Conservation (phyloP, 2,888 invertebrate species). For the Latheticus oryzae region DNA sequence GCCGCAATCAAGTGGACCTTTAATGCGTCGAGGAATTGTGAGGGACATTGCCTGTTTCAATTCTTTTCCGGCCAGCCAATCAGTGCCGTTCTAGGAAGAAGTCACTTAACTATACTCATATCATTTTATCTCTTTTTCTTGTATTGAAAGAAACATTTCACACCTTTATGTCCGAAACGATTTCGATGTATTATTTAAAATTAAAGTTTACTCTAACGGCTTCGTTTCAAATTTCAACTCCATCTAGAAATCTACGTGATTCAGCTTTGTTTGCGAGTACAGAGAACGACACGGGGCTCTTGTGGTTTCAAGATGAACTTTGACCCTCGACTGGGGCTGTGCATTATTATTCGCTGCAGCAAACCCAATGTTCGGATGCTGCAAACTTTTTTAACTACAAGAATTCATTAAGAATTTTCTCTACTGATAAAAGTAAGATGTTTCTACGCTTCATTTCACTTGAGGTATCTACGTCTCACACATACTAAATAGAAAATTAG, state of each 20-base stretch:
- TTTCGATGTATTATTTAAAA: slow-evolving; percentile 6
- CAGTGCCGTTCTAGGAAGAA: slow-evolving; percentile 55
- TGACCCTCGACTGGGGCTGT: slow-evolving; percentile 59
- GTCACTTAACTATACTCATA: slow-evolving; percentile 48
- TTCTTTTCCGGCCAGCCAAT: slow-evolving; percentile 62
- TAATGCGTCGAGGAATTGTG: slow-evolving; percentile 63
- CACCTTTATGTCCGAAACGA: slow-evolving; percentile 11
- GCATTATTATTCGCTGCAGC: slow-evolving; percentile 66
- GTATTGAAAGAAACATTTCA: slow-evolving; percentile 21
- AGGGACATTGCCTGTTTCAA: slow-evolving; percentile 62
- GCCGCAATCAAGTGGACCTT: slow-evolving; percentile 64
- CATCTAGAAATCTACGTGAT: slow-evolving; percentile 39
- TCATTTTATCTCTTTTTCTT: slow-evolving; percentile 50
- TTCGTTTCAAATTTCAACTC: slow-evolving; percentile 32
- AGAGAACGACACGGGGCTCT: slow-evolving; percentile 48
- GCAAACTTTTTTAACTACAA: slow-evolving; percentile 66
- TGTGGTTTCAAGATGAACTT: slow-evolving; percentile 59
- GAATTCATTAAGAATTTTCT: slow-evolving; percentile 66
- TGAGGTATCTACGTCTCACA: slow-evolving; percentile 61
- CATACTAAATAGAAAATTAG: slow-evolving; percentile 60
- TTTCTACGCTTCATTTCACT: slow-evolving; percentile 65
- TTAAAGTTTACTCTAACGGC: slow-evolving; percentile 4
- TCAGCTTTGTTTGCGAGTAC: slow-evolving; percentile 40
- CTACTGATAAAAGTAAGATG: slow-evolving; percentile 65
- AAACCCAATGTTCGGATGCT: slow-evolving; percentile 63